Evolutionary conservation across 92 coral and sea anemone genomes (phyloP), one percentile per base, ranked within the genome.

Genomic region (Zoanthus sansibaricus): DNA sequence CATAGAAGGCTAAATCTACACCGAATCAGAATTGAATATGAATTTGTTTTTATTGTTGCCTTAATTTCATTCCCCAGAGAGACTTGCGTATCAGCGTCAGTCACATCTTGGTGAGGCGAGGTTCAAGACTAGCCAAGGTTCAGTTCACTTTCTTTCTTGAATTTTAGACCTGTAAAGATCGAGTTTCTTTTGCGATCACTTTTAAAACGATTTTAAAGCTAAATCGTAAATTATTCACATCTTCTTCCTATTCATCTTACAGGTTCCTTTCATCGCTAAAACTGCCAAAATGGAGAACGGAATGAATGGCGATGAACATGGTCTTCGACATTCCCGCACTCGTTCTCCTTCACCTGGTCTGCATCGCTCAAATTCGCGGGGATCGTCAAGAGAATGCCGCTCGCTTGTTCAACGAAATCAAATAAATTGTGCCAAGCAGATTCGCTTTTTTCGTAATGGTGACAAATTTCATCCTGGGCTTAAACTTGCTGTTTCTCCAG

Each of bases 11-110:
- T 80, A 80, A 80, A 62, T 80, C 85, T 87, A 74, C 95, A 90
- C 97, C 94, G 91, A 92, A 91, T 96, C 94, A 95, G 99, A 95
- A 93, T 96, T 93, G 92, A 95, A 95, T 95, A 96, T 96, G 98
- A 96, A 92, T 89, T 90, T 89, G 86, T 91, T 93, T 88, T 94
- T 94, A 93, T 91, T 91, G 93, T 94, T 92, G 91, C 91, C 90
- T 90, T 90, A 89, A 93, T 93, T 79, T 92, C 89, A 76, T 82
- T 91, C 95, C 90, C 93, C 92, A 88, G 87, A 94, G 89, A 90
- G 93, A 92, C 91, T 20, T 16, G 31, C 69, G 87, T 78, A 94
- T 89, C 76, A 90, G 94, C 91, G 91, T 87, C 95, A 92, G 74
- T 87, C 68, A 82, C 95, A 88, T 84, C 94, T 89, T 88, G 79